Base-by-base conservation (phyloP, 2,113 vertebrate genomes). In the Cranoglanis bouderius region DNA sequence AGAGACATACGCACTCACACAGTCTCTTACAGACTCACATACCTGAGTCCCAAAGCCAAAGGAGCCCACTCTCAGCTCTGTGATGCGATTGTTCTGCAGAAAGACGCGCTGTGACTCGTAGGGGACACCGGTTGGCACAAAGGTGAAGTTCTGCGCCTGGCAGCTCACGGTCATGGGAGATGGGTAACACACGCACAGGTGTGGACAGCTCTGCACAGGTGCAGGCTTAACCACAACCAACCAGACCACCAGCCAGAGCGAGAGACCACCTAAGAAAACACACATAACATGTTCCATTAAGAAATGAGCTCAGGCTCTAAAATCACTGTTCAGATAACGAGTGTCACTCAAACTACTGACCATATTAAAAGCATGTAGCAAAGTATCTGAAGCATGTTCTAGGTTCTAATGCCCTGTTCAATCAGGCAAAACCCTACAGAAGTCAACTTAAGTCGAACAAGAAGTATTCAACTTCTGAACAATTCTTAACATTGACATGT, bases 161-260 rank as follows among this genome's bases (percentile, higher is more conserved):
- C 98, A 99, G 97, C 98, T 99, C 93, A 98, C 98, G 70, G 98
- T 99, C 96, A 98, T 98, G 24, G 98, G 98, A 46, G 97, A 96
- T 80, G 97, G 96, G 95, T 99, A 99, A 94, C 98, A 99, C 95
- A 98, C 98, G 88, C 98, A 99, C 89, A 95, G 95, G 74, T 97
- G 96, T 65, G 98, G 98, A 91, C 98, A 99, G 92, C 95, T 94
- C 92, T 96, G 95, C 0, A 94, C 94, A 74, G 94, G 96, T 0
- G 94, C 91, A 80, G 96, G 97, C 93, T 96, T 95, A 46, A 95
- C 95, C 90, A 96, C 93, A 92, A 98, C 95, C 94, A 97, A 91
- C 94, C 96, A 95, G 93, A 97, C 94, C 93, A 96, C 94, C 90
- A 97, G 91, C 96, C 96, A 96, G 85, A 97, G 94, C 40, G 95